Percentiles rank a stretch among this genome's conserved stretches.
Evolutionary conservation across 2,888 invertebrate genomes (phyloP).

Genomic region (Melinaea marsaeus): DNA sequence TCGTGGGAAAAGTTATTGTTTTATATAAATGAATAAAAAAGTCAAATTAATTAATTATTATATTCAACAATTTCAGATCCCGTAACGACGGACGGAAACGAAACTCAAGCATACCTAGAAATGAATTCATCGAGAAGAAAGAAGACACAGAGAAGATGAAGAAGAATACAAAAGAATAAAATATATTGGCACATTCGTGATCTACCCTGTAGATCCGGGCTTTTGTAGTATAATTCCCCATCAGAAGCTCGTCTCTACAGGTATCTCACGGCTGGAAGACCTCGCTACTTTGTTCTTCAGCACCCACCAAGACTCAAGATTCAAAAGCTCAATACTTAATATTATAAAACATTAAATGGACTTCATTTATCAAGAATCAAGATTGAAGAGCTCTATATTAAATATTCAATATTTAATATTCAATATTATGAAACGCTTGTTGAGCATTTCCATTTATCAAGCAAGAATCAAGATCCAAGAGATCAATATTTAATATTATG

Average conservation of each 20-base stretch:
- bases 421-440: too few relatives aligned
- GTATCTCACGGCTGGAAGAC: conserved; percentile 98
- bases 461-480: too few relatives aligned
- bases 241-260: conserved; percentile 99
- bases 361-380: too few relatives aligned
- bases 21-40: not conserved
- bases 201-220: conserved; percentile 99
- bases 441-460: too few relatives aligned
- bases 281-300: conserved; percentile 79
- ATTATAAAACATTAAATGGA: too few relatives aligned
- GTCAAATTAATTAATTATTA: not conserved
- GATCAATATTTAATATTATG: too few relatives aligned
- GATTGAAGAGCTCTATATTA: too few relatives aligned
- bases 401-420: too few relatives aligned
- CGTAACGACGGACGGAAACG: not conserved
- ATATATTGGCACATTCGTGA: conserved; percentile 92
- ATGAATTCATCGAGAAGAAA: not conserved
- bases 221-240: conserved; percentile 95
- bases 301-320: not conserved
- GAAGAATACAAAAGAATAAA: conserved; percentile 35
- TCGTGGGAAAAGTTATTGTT: too few relatives aligned
- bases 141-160: conserved; percentile 3
- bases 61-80: conserved; percentile 15
- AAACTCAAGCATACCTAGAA: not conserved
- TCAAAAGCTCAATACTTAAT: not conserved